These are phyloP conservation scores for Paraescarpia echinospica DNA, from an alignment of 1,140 invertebrate genomes.

Conservation along the genomic window DNA sequence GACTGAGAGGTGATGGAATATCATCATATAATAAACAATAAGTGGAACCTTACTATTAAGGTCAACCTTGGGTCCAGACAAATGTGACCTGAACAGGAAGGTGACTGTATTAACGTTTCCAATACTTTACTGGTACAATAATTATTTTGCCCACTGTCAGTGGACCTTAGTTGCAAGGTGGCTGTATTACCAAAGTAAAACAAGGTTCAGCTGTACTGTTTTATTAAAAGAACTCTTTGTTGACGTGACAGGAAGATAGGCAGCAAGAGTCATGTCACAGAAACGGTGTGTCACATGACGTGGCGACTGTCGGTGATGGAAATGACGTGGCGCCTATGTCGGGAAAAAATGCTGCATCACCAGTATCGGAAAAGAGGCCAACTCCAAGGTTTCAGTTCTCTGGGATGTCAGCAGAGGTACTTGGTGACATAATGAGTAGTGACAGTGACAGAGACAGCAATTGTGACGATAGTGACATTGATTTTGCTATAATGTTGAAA, in stretches of 20 bases:
- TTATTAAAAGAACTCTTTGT: neutral
- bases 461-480: neutral
- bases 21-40: too few relatives aligned
- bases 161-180: too few relatives aligned
- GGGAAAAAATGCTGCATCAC: neutral
- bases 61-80: too few relatives aligned
- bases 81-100: too few relatives aligned
- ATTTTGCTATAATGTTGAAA: too few relatives aligned
- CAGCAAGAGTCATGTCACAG: neutral
- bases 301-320: neutral
- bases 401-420: slow-evolving; percentile 52
- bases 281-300: neutral
- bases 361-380: slow-evolving; percentile 13
- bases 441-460: neutral
- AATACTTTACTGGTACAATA: too few relatives aligned
- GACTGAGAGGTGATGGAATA: too few relatives aligned
- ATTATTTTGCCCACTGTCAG: too few relatives aligned
- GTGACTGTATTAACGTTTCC: too few relatives aligned
- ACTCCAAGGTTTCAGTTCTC: slow-evolving; percentile 53
- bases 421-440: slow-evolving; percentile 10
- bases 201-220: too few relatives aligned
- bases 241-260: neutral
- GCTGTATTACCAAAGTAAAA: too few relatives aligned
- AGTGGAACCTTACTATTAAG: too few relatives aligned
- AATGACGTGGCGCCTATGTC: neutral